These are phyloP conservation scores for Charanyca ferruginea DNA, from an alignment of 2,888 invertebrate species.

Conservation along the genomic window DNA sequence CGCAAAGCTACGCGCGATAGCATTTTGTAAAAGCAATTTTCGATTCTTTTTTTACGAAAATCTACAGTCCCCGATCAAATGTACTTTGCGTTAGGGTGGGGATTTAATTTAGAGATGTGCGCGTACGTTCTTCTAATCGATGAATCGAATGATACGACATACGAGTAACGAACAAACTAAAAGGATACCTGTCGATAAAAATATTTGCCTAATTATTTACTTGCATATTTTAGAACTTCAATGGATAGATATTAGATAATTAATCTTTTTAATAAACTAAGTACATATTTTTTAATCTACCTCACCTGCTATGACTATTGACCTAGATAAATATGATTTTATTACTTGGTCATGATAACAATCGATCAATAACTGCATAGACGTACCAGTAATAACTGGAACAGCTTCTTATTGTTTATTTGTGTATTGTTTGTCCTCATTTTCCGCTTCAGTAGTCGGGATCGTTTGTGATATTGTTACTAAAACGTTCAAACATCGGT, in stretches of 20 bases:
- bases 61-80: slow-evolving; percentile 78
- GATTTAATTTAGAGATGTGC: slow-evolving; percentile 61
- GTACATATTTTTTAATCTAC: slow-evolving; percentile 2
- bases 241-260: background rate
- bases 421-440: background rate
- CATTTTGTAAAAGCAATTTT: slow-evolving; percentile 89
- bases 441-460: background rate
- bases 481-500: slow-evolving; percentile 7
- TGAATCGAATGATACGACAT: background rate
- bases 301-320: slow-evolving; percentile 30
- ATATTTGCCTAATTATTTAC: background rate
- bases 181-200: background rate
- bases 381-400: no score
- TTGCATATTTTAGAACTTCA: background rate
- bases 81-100: slow-evolving; percentile 79
- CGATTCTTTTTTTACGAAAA: slow-evolving; percentile 71
- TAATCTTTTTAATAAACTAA: background rate
- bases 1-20: slow-evolving; percentile 93
- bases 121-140: background rate
- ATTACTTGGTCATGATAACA: slow-evolving; percentile 59
- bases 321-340: slow-evolving; percentile 43
- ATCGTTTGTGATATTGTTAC: background rate
- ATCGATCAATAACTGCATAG: slow-evolving; percentile 58
- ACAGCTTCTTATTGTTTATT: slow-evolving; percentile 30
- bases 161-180: no score